A percentile compares a stretch with the other conserved stretches of the same genome.
Evolutionary conservation across 2,888 invertebrate species (phyloP).

Genomic region (Sinhomidia bicolor): DNA sequence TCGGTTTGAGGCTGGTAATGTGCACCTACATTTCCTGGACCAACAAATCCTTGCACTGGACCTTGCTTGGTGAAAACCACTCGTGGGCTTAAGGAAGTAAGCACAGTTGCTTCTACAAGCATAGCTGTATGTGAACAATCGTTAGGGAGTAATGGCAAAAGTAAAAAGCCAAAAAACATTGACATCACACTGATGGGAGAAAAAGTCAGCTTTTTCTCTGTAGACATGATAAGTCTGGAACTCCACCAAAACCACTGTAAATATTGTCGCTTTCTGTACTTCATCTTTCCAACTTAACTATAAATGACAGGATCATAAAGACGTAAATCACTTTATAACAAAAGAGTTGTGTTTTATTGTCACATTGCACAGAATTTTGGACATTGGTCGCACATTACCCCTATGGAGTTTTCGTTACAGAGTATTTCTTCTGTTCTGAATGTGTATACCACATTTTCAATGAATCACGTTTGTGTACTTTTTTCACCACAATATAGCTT

Average conservation of each 20-base stretch:
- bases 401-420: not conserved
- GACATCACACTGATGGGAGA: not conserved
- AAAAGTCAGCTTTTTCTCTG: not conserved
- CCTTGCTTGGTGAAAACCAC: conserved; percentile 79
- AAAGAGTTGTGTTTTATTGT: not conserved
- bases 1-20: conserved; percentile 67
- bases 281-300: conserved; percentile 20
- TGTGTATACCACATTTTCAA: not conserved
- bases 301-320: not conserved
- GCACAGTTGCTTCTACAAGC: conserved; percentile 33
- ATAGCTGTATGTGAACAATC: not conserved
- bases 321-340: not conserved
- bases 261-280: conserved; percentile 57
- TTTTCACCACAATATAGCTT: not conserved
- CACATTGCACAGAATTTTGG: not conserved
- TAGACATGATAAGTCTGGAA: conserved; percentile 59
- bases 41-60: conserved; percentile 78
- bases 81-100: conserved; percentile 75
- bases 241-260: conserved; percentile 65
- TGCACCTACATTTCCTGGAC: conserved; percentile 73
- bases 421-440: not conserved
- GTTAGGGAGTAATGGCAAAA: not conserved
- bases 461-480: not conserved
- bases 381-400: not conserved
- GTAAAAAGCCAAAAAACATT: not conserved